A percentile compares a stretch with the other conserved stretches of the same genome.
These are phyloP conservation scores for Ptychadena robeensis DNA, from an alignment of 2,797 vertebrate genomes.

Conservation along the genomic window DNA sequence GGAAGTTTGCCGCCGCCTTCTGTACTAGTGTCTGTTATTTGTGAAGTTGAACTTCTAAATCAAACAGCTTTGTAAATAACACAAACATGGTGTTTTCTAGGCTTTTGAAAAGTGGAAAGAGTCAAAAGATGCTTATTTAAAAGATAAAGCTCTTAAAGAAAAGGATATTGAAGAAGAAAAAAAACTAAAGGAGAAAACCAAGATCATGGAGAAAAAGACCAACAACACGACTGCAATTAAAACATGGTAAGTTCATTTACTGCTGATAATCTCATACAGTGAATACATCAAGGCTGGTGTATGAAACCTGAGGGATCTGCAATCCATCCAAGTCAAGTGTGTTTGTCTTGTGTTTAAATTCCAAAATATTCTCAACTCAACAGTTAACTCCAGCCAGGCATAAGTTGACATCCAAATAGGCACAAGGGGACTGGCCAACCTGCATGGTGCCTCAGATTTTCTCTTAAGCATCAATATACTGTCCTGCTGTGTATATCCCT, in stretches of 20 bases:
- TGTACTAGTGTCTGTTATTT: neutral
- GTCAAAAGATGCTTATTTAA: slow-evolving; percentile 78
- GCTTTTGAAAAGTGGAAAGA: slow-evolving; percentile 92
- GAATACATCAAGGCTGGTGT: neutral
- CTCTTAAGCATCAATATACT: neutral
- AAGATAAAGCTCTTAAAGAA: slow-evolving; percentile 78
- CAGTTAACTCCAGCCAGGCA: neutral
- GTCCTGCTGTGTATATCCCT: neutral
- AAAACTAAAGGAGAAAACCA: slow-evolving; percentile 77
- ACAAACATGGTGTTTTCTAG: slow-evolving; percentile 69
- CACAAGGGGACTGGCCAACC: neutral
- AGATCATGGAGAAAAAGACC: slow-evolving; percentile 79
- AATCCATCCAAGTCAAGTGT: neutral
- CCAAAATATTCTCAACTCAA: neutral
- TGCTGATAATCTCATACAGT: neutral
- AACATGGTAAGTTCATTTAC: slow-evolving; percentile 79
- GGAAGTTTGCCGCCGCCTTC: neutral
- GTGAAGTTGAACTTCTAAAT: neutral
- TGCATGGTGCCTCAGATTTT: neutral
- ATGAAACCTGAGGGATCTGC: neutral
- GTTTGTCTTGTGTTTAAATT: neutral
- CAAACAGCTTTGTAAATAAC: neutral
- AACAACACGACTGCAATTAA: slow-evolving; percentile 80
- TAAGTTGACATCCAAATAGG: neutral
- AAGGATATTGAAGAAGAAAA: slow-evolving; percentile 77